Evolutionary conservation across 2,113 vertebrate genomes (phyloP).

Genomic region (Hystrix brachyura): DNA sequence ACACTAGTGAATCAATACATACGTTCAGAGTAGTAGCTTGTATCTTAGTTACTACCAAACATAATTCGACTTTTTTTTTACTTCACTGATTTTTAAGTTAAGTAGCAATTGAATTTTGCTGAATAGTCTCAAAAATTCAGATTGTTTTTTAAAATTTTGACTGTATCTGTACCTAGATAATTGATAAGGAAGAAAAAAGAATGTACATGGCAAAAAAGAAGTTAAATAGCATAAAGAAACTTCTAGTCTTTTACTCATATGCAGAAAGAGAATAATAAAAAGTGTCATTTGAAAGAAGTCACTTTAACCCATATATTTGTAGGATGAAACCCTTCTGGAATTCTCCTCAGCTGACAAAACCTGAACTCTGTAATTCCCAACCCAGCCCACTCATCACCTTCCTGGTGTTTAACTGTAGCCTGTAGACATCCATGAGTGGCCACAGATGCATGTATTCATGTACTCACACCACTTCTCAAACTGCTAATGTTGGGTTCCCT

Average conservation of each 20-base stretch:
- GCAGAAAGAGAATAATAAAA: neutral
- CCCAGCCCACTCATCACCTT: neutral
- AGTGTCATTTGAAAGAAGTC: neutral
- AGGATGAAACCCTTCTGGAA: neutral
- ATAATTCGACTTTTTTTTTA: neutral
- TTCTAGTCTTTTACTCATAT: neutral
- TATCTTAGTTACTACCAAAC: neutral
- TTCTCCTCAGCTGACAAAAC: neutral
- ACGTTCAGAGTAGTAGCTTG: neutral
- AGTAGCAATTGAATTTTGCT: conserved; percentile 30
- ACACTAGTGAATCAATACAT: neutral
- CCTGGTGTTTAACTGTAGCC: neutral
- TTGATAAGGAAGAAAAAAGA: neutral
- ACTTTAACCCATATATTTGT: neutral
- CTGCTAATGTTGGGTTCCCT: neutral
- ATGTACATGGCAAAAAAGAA: neutral
- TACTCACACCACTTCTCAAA: neutral
- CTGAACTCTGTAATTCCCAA: neutral
- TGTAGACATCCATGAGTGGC: neutral
- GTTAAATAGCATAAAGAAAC: neutral
- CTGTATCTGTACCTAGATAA: neutral
- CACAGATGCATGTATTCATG: neutral
- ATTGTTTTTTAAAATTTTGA: neutral
- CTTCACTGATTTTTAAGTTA: neutral
- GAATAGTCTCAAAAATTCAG: neutral